These are phyloP conservation scores for Rhimphoctona megacephalus DNA, from an alignment of 2,888 invertebrate genomes.

Conservation along the genomic window DNA sequence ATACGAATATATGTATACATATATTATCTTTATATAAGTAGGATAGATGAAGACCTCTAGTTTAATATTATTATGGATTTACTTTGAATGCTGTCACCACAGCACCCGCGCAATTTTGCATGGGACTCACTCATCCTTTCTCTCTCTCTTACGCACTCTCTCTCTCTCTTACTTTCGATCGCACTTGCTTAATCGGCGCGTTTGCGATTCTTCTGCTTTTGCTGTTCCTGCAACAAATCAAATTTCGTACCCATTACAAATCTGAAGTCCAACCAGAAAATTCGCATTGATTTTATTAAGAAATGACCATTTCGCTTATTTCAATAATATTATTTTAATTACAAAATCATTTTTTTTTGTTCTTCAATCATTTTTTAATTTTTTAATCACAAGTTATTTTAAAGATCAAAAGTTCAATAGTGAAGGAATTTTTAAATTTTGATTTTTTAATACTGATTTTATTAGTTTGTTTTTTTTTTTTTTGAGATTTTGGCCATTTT, in stretches of 20 bases:
- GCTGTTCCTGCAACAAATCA: conserved; percentile 56
- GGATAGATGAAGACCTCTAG: conserved; percentile 84
- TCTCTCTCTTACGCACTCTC: conserved; percentile 49
- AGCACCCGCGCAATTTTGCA: conserved; percentile 45
- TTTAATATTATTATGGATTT: conserved; percentile 80
- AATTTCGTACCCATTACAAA: not conserved
- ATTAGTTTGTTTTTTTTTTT: not conserved
- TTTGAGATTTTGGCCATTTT: not conserved
- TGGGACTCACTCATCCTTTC: conserved; percentile 21
- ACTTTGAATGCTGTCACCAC: conserved; percentile 78
- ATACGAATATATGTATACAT: conserved; percentile 75
- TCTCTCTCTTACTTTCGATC: conserved; percentile 59
- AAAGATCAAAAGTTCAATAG: not conserved
- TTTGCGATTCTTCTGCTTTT: conserved; percentile 81
- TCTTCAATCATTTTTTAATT: no score
- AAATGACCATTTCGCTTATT: no score
- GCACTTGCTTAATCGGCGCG: conserved; percentile 73
- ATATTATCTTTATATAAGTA: conserved; percentile 77
- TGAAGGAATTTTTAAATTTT: no score
- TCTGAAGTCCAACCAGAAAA: not conserved
- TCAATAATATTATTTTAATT: no score
- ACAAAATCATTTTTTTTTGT: no score
- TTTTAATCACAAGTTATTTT: no score
- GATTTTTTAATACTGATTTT: not conserved
- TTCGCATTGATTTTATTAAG: no score